These are phyloP conservation scores for Scomber japonicus DNA, from an alignment of 2,113 vertebrate genomes.

Conservation along the genomic window DNA sequence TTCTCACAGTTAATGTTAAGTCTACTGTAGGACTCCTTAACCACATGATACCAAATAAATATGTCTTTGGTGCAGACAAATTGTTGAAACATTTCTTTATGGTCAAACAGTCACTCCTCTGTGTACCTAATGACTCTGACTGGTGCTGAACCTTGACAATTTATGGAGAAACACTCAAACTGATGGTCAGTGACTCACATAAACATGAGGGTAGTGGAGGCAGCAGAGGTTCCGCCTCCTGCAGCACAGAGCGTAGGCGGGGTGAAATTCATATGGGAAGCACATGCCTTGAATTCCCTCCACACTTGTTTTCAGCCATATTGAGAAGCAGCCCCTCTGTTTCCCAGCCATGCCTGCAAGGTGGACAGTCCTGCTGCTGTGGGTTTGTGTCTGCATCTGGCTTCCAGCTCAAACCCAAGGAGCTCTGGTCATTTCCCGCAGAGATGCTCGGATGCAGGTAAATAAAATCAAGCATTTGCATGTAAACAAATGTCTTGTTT, in stretches of 20 bases:
- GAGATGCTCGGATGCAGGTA: slow-evolving; percentile 66
- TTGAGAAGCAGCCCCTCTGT: neutral
- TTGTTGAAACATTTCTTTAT: slow-evolving; percentile 1
- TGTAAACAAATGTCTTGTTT: slow-evolving; percentile 4
- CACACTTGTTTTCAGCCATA: slow-evolving; percentile 41
- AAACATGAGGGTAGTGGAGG: neutral
- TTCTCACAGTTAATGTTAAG: neutral
- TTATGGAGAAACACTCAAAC: slow-evolving; percentile 10
- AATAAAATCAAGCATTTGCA: slow-evolving; percentile 9
- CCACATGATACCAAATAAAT: slow-evolving; percentile 19
- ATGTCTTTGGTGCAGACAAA: neutral
- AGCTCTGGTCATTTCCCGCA: slow-evolving; percentile 51
- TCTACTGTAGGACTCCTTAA: neutral
- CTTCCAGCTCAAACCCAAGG: slow-evolving; percentile 39
- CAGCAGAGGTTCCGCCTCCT: neutral
- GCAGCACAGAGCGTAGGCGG: slow-evolving; percentile 31
- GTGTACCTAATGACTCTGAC: neutral
- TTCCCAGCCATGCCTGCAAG: slow-evolving; percentile 45
- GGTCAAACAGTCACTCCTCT: too few species aligned
- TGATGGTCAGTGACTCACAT: neutral
- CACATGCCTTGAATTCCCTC: slow-evolving; percentile 44
- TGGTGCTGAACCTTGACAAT: neutral
- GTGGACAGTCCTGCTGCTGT: slow-evolving; percentile 61
- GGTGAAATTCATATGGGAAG: slow-evolving; percentile 28
- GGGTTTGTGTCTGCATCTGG: slow-evolving; percentile 49